Conservation (phyloP, 2,888 invertebrate species). For the Sphinx pinastri region DNA sequence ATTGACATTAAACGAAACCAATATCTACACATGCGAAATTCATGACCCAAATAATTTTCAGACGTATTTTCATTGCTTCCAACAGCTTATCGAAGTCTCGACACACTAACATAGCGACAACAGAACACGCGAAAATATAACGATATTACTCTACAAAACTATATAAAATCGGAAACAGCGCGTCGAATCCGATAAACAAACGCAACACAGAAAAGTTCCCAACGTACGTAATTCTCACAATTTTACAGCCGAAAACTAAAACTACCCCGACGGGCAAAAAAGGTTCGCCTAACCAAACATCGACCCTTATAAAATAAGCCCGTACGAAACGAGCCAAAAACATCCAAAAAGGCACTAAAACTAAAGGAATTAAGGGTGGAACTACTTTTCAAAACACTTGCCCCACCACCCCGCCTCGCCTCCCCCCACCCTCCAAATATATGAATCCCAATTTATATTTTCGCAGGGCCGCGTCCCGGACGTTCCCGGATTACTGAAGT, state of each 20-base stretch:
- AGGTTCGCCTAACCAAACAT: conserved; percentile 82
- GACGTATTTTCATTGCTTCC: no score
- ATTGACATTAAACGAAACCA: no score
- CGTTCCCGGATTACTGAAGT: conserved; percentile 24
- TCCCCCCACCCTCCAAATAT: conserved; percentile 60
- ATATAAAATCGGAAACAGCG: conserved; percentile 19
- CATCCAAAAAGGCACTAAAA: conserved; percentile 83
- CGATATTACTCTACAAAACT: conserved; percentile 5
- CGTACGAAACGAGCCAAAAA: conserved; percentile 67
- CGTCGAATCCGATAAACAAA: conserved; percentile 35
- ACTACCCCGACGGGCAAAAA: conserved; percentile 79
- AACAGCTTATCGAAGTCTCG: no score
- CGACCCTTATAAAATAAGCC: conserved; percentile 79
- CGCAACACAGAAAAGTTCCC: conserved; percentile 54
- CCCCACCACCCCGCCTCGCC: conserved; percentile 52
- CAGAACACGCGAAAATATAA: conserved; percentile 43
- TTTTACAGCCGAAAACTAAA: conserved; percentile 69
- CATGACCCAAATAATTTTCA: no score
- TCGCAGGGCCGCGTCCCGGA: conserved; percentile 39
- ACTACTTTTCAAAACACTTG: conserved; percentile 83
- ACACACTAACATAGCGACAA: conserved; percentile 28
- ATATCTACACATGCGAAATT: no score
- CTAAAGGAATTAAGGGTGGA: conserved; percentile 80
- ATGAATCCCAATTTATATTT: conserved; percentile 83
- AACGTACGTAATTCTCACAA: conserved; percentile 61